Base-by-base conservation (phyloP, 2,888 invertebrate genomes). In the Tineola bisselliella region DNA sequence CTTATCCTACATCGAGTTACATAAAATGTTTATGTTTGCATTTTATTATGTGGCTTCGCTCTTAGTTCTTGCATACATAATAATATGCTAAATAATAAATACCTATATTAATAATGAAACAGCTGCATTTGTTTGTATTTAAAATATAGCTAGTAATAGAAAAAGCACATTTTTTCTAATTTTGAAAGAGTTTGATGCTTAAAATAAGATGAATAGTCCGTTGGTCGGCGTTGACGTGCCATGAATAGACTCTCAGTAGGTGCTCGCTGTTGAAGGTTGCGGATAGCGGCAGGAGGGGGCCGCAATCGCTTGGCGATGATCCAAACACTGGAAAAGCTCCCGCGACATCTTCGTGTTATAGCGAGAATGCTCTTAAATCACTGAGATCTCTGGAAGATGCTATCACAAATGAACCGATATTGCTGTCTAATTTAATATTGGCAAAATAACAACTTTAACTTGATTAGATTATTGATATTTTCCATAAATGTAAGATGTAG, bases 191-290 rank as follows among this genome's bases (percentile, higher is more conserved):
- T 54, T 54, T 18, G 25, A 54, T 17, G 25, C 17, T 54, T 54
- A 54, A 54, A 54, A 25, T 18, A 54, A 54, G 54, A 54, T 54
- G 54, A 54, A 54, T 54, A 19, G 54, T 25, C 17, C n/a, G 54
- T 54, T 54, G 54, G 48, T 48, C 17, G 48, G 48, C 48, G 48
- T 54, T 54, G 58, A 33, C 33, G 58, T 17, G 58, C 58, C 58
- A 17, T 58, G 58, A 58, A 58, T 58, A 58, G 58, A 58, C 15
- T 17, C 58, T 4, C 58, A 11, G 58, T 58, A 58, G 58, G 58
- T 58, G 33, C 19, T 56, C 58, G 31, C 33, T 30, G 17, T 15
- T 58, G 58, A 58, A 58, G 58, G 58, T 58, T 58, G 58, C 17
- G 31, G 54, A 54, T 10, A 54, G 54, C 18, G 54, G 25, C 25